Percentiles rank a stretch among this genome's conserved stretches.
These are phyloP conservation scores for Melanotaenia nigrans DNA, from an alignment of 2,797 vertebrate species.

Conservation along the genomic window DNA sequence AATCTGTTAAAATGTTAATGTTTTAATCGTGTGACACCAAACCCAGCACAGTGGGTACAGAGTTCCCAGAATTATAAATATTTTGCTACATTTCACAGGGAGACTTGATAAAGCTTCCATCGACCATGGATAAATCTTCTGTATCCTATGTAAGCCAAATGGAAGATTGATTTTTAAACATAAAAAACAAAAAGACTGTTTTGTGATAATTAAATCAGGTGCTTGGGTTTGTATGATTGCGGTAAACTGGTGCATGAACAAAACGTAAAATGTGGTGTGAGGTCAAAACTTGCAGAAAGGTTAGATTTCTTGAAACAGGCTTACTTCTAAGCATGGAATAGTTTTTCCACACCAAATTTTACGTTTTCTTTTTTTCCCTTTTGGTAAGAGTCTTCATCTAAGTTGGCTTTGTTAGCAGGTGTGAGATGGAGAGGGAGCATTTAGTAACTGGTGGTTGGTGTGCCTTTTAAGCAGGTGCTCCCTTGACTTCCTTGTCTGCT, in stretches of 20 bases:
- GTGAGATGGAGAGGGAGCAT: conserved; percentile 15
- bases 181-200: conserved; percentile 11
- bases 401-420: conserved; percentile 42
- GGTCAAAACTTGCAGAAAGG: background rate
- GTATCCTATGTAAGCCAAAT: conserved; percentile 81
- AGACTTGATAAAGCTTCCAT: conserved; percentile 83
- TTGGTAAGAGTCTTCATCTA: conserved; percentile 20
- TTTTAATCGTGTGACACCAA: conserved; percentile 14
- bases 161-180: conserved; percentile 36
- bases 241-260: conserved; percentile 18
- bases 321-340: background rate
- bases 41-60: conserved; percentile 6
- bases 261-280: conserved; percentile 74
- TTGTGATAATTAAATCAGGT: conserved; percentile 56
- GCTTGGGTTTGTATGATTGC: conserved; percentile 66
- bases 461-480: background rate
- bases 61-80: conserved; percentile 47
- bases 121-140: conserved; percentile 61
- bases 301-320: conserved; percentile 2
- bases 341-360: conserved; percentile 64
- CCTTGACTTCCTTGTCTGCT: conserved; percentile 5
- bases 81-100: conserved; percentile 82
- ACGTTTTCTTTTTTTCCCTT: conserved; percentile 10
- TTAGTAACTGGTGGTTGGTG: conserved; percentile 60
- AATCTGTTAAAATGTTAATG: background rate